Evolutionary conservation across 2,797 vertebrate species (phyloP), one percentile per base, ranked within the genome.

Genomic region (Hydrolagus colliei): DNA sequence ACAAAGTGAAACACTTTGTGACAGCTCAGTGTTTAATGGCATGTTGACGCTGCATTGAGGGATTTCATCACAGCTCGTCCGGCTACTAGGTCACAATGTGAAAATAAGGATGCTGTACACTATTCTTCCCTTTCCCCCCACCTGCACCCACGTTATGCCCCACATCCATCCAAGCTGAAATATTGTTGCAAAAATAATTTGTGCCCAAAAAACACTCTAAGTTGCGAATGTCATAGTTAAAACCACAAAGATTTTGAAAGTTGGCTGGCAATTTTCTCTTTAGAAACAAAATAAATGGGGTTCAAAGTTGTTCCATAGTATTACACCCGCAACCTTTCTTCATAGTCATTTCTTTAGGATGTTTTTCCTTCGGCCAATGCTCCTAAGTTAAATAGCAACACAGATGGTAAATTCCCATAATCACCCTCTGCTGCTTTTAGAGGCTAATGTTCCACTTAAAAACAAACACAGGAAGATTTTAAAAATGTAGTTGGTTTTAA

Each of bases 341-440:
- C 41, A 52, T 41, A n/a, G 13, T 84, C 16, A 71, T 84, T 27
- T 65, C 16, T 52, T 52, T 6, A 52, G 27, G 41, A 52, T 52
- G 41, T 52, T 52, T 52, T 52, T 52, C 41, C 27, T 52, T 52
- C 6, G 41, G 41, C 41, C 41, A 52, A 52, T 3, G 6, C 41
- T 52, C 41, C 41, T 41, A 84, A 84, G 20, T 41, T 9, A 67
- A 35, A 67, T 62, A 18, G 63, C 78, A 12, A 20, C 35, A 4
- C 27, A 71, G 13, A 9, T 68, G 18, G 32, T 35, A 84, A 84
- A 84, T 84, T 84, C 32, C 22, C 65, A 68, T 68, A 84, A 68
- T 35, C 32, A 71, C 20, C 79, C 32, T 68, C 65, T 32, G 14
- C 12, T 82, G 27, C 11, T 16, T 67, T 67, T 20, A 82, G 32